A percentile compares a stretch with the other conserved stretches of the same genome.
Conservation (phyloP, 2,113 vertebrate genomes). For the Xiphorhynchus elegans region DNA sequence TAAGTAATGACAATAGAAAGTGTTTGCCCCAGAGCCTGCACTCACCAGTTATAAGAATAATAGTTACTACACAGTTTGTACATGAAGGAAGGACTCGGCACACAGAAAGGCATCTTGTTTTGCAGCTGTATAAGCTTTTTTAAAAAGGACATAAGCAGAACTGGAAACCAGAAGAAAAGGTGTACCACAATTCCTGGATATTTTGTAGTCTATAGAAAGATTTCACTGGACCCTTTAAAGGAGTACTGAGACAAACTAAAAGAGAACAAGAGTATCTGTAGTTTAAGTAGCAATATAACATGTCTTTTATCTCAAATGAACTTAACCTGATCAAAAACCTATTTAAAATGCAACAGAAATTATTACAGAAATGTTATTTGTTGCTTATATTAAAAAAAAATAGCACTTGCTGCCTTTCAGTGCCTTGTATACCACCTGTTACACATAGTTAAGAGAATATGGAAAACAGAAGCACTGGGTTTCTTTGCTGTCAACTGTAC, state of each 20-base stretch:
- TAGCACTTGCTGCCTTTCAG: not conserved
- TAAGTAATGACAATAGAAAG: not conserved
- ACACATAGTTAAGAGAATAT: not conserved
- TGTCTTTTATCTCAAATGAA: not conserved
- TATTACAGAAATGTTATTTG: not conserved
- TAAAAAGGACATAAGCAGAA: not conserved
- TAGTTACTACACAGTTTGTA: not conserved
- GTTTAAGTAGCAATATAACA: not conserved
- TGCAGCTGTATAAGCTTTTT: not conserved
- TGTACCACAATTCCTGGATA: not conserved
- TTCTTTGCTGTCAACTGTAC: not conserved
- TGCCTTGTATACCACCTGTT: not conserved
- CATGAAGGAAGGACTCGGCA: not conserved
- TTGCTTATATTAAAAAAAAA: not conserved
- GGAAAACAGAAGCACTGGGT: not conserved
- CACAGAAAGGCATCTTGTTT: not conserved
- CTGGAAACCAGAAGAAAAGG: not conserved
- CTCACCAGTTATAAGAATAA: not conserved
- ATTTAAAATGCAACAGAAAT: not conserved
- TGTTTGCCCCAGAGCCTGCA: not conserved
- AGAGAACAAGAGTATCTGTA: not conserved
- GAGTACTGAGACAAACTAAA: not conserved
- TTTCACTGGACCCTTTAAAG: not conserved
- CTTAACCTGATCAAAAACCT: not conserved
- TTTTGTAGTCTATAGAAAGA: not conserved